A percentile compares a stretch with the other conserved stretches of the same genome.
These are phyloP conservation scores for Schizopygopsis pylzovi DNA, from an alignment of 2,797 vertebrate genomes.

Conservation along the genomic window DNA sequence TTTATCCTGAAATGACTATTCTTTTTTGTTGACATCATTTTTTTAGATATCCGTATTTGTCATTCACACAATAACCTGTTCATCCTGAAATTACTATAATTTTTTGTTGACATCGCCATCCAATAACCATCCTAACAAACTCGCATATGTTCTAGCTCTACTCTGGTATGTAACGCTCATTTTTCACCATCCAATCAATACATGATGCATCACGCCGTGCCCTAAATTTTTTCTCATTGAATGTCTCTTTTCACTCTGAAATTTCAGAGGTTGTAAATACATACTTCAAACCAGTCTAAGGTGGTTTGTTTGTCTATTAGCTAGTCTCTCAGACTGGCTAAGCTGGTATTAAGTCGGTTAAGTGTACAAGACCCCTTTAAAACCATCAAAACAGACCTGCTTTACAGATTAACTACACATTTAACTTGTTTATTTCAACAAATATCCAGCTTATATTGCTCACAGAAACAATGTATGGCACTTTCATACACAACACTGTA, in stretches of 20 bases:
- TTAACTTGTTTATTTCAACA: not conserved
- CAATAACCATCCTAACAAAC: not conserved
- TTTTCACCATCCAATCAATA: constrained; percentile 14
- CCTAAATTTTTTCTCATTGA: not conserved
- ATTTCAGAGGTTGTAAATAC: not conserved
- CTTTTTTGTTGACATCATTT: not conserved
- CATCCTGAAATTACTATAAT: too few relatives aligned
- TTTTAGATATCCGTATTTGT: too few relatives aligned
- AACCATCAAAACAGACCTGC: not conserved
- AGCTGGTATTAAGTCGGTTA: not conserved
- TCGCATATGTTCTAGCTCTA: not conserved
- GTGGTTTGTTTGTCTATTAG: not conserved
- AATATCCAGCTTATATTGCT: not conserved
- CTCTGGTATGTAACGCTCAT: not conserved
- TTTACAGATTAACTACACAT: not conserved
- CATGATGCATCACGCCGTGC: not conserved
- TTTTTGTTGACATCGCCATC: not conserved
- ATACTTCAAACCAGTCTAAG: not conserved
- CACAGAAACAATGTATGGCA: not conserved
- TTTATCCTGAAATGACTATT: too few relatives aligned
- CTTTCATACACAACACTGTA: not conserved
- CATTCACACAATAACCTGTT: too few relatives aligned
- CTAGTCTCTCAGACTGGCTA: not conserved
- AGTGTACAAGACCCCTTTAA: not conserved
- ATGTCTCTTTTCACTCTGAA: constrained; percentile 9